phyloP scores from a whole-genome alignment of 2,797 vertebrate genomes.

The Sebastes matsubarae region DNA sequence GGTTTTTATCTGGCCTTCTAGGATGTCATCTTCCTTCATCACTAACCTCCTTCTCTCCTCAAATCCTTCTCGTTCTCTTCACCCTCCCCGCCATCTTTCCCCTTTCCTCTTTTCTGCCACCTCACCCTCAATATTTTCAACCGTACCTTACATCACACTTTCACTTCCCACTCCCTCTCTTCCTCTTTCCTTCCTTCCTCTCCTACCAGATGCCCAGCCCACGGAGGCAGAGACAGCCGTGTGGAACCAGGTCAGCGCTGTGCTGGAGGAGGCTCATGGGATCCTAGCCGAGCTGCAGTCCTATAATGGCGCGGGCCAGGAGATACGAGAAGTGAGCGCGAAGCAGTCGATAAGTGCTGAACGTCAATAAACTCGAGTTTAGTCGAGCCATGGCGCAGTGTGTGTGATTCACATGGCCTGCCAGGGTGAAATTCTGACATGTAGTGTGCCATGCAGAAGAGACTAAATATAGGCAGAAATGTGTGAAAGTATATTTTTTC shows the following conservation, averaged over 20 bases:
- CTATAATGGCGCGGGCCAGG: slow-evolving; percentile 92
- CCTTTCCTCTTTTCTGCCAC: not conserved
- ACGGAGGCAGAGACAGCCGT: slow-evolving; percentile 93
- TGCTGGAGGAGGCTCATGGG: slow-evolving; percentile 92
- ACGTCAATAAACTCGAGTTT: not conserved
- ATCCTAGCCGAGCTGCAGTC: slow-evolving; percentile 92
- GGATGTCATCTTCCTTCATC: slow-evolving; percentile 23
- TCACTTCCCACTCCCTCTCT: slow-evolving; percentile 41
- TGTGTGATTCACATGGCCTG: not conserved
- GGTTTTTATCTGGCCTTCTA: slow-evolving; percentile 34
- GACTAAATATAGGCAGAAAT: slow-evolving; percentile 7
- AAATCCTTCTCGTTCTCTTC: slow-evolving; percentile 8
- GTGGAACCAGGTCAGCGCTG: slow-evolving; percentile 95
- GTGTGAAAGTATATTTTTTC: slow-evolving; percentile 3
- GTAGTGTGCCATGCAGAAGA: not conserved
- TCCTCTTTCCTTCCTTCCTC: slow-evolving; percentile 1
- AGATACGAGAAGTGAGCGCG: slow-evolving; percentile 91
- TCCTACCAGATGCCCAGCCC: slow-evolving; percentile 89
- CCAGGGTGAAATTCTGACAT: slow-evolving; percentile 2
- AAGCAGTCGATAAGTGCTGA: slow-evolving; percentile 19
- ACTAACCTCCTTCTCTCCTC: slow-evolving; percentile 40
- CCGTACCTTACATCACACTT: slow-evolving; percentile 41
- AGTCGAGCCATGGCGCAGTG: not conserved
- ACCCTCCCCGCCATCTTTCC: not conserved
- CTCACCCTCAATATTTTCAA: slow-evolving; percentile 8